A percentile compares a stretch with the other conserved stretches of the same genome.
phyloP scores from a whole-genome alignment of 2,113 vertebrate genomes.

The Athene noctua region DNA sequence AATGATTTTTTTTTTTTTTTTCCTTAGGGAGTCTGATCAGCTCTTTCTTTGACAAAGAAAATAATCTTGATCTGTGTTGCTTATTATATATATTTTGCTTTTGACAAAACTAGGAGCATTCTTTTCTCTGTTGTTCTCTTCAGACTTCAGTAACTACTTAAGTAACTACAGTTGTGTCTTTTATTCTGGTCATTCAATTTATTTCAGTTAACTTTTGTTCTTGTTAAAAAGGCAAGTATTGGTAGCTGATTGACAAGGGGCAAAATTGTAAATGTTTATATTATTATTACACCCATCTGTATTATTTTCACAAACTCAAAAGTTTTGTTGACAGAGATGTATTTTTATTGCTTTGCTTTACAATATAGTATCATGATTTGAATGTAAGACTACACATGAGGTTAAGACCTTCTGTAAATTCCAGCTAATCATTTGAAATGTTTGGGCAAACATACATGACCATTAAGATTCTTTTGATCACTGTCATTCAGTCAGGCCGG shows the following conservation, averaged over 20 bases:
- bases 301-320: background rate
- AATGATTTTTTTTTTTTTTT: background rate
- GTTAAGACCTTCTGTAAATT: background rate
- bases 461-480: background rate
- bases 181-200: background rate
- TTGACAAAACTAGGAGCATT: background rate
- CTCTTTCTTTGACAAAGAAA: background rate
- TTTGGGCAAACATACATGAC: background rate
- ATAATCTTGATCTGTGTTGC: background rate
- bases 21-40: background rate
- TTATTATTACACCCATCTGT: background rate
- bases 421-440: background rate
- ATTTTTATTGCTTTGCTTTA: background rate
- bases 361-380: background rate
- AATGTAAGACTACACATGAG: background rate
- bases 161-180: background rate
- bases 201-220: background rate
- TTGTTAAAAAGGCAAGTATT: background rate
- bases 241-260: background rate
- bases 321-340: background rate
- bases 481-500: background rate
- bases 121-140: background rate
- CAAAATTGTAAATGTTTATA: background rate
- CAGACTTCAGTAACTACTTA: background rate
- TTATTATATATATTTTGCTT: background rate